phyloP scores from a whole-genome alignment of 37 sponge, comb jelly and placozoan genomes.

The Chondrosia reniformis region DNA sequence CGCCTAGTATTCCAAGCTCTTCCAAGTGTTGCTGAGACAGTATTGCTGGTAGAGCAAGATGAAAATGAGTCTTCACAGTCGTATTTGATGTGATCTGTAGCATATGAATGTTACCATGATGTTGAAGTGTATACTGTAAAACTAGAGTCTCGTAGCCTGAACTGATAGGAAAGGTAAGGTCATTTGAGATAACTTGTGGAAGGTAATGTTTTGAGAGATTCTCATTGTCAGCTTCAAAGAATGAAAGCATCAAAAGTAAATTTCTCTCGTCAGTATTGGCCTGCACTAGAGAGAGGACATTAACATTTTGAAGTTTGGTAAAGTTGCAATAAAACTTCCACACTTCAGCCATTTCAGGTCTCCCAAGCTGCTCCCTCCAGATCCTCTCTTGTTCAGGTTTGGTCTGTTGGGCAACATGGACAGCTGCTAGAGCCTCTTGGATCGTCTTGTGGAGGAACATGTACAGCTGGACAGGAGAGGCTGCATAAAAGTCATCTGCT shows the following conservation, averaged over 20 bases:
- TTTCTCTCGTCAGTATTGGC: not conserved
- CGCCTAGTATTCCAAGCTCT: too few species aligned
- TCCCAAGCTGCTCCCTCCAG: not conserved
- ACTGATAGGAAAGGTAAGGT: not conserved
- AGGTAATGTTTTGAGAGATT: not conserved
- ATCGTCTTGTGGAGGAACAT: not conserved
- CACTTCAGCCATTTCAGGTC: not conserved
- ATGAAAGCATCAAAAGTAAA: not conserved
- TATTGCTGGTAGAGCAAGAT: too few species aligned
- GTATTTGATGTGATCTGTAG: too few species aligned
- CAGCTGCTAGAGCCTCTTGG: not conserved
- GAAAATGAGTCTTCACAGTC: too few species aligned
- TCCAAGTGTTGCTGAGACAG: too few species aligned
- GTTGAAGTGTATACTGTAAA: not conserved
- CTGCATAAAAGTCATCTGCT: not conserved
- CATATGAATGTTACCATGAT: too few species aligned
- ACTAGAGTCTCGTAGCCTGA: not conserved
- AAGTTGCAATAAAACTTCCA: not conserved
- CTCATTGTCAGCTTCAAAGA: not conserved
- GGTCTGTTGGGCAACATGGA: not conserved
- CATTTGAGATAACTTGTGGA: not conserved
- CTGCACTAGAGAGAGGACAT: not conserved
- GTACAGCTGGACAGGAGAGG: not conserved
- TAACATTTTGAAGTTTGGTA: not conserved
- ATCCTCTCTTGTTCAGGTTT: not conserved